A percentile compares a stretch with the other conserved stretches of the same genome.
phyloP scores from a whole-genome alignment of 2,797 vertebrate genomes.

The Astyanax mexicanus region DNA sequence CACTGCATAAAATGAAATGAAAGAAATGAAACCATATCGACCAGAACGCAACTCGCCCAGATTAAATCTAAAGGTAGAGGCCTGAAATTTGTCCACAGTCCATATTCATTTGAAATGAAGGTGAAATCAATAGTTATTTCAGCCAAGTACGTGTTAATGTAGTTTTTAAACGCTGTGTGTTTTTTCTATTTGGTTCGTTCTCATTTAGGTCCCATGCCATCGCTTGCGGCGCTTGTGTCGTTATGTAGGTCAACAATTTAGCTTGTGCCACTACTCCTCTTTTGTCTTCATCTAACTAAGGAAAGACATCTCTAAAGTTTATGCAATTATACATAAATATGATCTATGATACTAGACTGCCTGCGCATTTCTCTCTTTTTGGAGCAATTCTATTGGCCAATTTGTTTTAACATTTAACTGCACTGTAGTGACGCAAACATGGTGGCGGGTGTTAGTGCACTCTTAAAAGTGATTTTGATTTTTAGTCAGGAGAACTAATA shows the following conservation, averaged over 20 bases:
- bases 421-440: too few species aligned
- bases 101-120: slow-evolving; percentile 10
- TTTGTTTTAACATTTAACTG: too few species aligned
- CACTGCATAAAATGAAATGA: not conserved
- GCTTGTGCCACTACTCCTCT: not conserved
- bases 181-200: not conserved
- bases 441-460: too few species aligned
- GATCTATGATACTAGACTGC: not conserved
- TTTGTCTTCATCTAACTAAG: not conserved
- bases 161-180: not conserved
- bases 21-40: slow-evolving; percentile 13
- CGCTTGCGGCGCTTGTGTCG: too few species aligned
- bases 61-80: not conserved
- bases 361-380: too few species aligned
- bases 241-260: too few species aligned
- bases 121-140: slow-evolving; percentile 26
- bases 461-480: too few species aligned
- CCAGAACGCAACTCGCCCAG: not conserved
- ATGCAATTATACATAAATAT: slow-evolving; percentile 1
- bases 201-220: not conserved
- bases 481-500: too few species aligned
- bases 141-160: not conserved
- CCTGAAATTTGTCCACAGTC: not conserved
- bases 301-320: not conserved
- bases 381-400: too few species aligned